Base-by-base conservation (phyloP, 2,113 vertebrate species). In the Lepisosteus oculatus region DNA sequence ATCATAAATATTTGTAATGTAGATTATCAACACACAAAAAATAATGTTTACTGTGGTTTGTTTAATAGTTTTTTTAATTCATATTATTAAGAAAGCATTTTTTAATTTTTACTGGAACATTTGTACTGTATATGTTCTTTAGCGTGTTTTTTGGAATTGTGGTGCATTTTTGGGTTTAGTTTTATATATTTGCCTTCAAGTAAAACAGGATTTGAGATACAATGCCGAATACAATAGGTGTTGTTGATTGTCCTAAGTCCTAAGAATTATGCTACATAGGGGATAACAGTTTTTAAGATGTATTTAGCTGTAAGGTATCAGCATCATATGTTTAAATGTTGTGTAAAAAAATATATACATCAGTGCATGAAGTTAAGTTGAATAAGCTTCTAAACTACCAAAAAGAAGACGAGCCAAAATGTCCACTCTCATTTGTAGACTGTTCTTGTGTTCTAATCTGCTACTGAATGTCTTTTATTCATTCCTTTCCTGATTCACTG, bases 301-400 rank as follows among this genome's bases (percentile, higher is more conserved):
- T 3, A 0, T 71, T 68, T n/a, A 63, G 77, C 70, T 72, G 41
- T 45, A 47, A 42, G 17, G 4, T 15, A 62, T 72, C 29, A 43
- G 66, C 47, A 54, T 70, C 62, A 12, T 56, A 65, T 57, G 7
- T 55, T 67, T 43, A 78, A 67, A 70, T 75, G 11, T 74, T 69
- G 43, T 63, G 70, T 61, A 7, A 61, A 54, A 43, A n/a, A 9
- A 41, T 29, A 2, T 2, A 43, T 51, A 5, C 29, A 29, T 29
- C 29, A 29, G 29, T 29, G 29, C 29, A 29, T 29, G 29, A 29
- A 29, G 29, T 29, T 29, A 29, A 29, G 29, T 29, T 29, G 29
- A 29, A 29, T 29, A 6, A 9, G 47, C 47, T 51, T 51, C 47
- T 51, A 51, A 51, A 5, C 47, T 51, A 29, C 29, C 29, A 29